Percentiles rank a stretch among this genome's conserved stretches.
Conservation (phyloP, 2,797 vertebrate genomes). For the Tamandua tetradactyla region DNA sequence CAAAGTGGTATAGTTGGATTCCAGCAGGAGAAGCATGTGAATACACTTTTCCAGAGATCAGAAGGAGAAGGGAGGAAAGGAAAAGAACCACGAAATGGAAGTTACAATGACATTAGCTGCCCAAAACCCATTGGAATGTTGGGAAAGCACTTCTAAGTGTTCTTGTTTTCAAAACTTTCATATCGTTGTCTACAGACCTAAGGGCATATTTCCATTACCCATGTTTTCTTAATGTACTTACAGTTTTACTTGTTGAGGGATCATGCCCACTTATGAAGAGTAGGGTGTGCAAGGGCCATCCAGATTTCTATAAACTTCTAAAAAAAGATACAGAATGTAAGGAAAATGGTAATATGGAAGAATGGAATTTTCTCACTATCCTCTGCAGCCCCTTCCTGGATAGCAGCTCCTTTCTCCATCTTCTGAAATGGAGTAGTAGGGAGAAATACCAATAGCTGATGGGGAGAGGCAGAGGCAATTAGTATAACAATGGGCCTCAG, state of each 20-base stretch:
- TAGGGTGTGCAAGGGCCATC: no score
- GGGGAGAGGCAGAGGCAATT: neutral
- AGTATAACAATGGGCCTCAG: neutral
- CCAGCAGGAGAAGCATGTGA: neutral
- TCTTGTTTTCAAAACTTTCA: neutral
- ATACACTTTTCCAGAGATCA: neutral
- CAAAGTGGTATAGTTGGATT: neutral
- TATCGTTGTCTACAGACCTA: neutral
- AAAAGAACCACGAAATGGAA: neutral
- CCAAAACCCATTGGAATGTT: no score
- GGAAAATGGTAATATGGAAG: neutral
- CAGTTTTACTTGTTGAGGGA: neutral
- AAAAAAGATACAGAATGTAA: neutral
- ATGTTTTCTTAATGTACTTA: neutral
- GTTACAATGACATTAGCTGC: neutral
- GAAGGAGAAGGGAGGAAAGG: neutral
- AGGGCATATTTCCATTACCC: neutral
- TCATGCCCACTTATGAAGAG: neutral
- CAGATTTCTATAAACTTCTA: neutral
- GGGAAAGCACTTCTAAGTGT: fast-evolving
- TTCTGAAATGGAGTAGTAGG: no score
- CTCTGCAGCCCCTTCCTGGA: no score
- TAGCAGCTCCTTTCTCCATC: neutral
- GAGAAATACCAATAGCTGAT: neutral
- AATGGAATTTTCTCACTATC: neutral